Conservation (phyloP, 2,888 invertebrate genomes). For the Saturnia japonica region DNA sequence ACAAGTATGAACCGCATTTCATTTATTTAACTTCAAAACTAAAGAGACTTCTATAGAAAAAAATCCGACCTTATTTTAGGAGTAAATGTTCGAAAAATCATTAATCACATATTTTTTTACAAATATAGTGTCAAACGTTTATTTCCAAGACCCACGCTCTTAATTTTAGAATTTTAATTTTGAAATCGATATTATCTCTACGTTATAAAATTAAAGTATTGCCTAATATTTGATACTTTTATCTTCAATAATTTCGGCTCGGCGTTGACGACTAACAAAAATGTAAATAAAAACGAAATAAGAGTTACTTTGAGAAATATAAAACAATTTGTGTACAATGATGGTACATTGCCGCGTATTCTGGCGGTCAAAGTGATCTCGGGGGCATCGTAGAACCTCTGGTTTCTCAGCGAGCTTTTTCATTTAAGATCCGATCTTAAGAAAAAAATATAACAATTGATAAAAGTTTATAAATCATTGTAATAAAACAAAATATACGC, state of each 20-base stretch:
- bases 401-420: conserved; percentile 15
- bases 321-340: conserved; percentile 42
- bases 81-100: not conserved
- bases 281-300: conserved; percentile 16
- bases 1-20: not conserved
- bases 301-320: conserved; percentile 32
- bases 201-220: not conserved
- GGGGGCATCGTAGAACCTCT: conserved; percentile 28
- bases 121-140: not conserved
- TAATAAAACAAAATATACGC: conserved; percentile 11
- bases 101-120: not conserved
- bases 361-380: conserved; percentile 33
- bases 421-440: conserved; percentile 14
- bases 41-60: too few species aligned
- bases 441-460: conserved; percentile 4
- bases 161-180: not conserved
- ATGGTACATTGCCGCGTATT: conserved; percentile 28
- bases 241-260: not conserved
- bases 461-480: conserved; percentile 32
- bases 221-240: not conserved
- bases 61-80: too few species aligned
- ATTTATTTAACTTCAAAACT: too few species aligned
- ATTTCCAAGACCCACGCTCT: not conserved
- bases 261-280: not conserved
- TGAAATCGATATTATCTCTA: not conserved